Conservation (phyloP, 2,888 invertebrate genomes). For the Himalopsyche anomala region DNA sequence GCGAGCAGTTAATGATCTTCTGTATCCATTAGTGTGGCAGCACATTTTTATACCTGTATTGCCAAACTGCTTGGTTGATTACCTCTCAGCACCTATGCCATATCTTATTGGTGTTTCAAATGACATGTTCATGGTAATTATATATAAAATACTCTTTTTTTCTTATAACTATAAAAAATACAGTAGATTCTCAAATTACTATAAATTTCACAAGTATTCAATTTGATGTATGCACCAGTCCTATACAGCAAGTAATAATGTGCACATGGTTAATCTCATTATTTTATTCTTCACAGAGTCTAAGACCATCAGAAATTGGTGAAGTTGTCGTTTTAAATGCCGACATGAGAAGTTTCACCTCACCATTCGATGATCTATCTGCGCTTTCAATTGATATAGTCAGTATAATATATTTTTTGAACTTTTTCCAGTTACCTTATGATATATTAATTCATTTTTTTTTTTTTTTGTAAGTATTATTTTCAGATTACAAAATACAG, state of each 20-base stretch:
- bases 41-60: constrained; percentile 98
- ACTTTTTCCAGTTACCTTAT: too few species aligned
- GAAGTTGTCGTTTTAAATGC: constrained; percentile 97
- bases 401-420: constrained; percentile 67
- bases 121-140: constrained; percentile 84
- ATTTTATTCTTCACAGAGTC: constrained; percentile 77
- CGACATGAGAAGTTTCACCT: constrained; percentile 90
- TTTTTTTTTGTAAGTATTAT: too few species aligned
- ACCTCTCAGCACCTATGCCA: constrained; percentile 97
- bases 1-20: constrained; percentile 94
- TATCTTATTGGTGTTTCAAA: constrained; percentile 97
- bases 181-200: too few species aligned
- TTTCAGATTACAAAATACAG: too few species aligned
- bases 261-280: background rate
- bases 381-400: constrained; percentile 94
- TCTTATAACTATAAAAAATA: too few species aligned
- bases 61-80: constrained; percentile 92
- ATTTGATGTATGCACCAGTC: too few species aligned
- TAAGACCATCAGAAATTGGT: constrained; percentile 89
- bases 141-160: constrained; percentile 24
- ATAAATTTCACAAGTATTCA: too few species aligned
- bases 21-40: constrained; percentile 99
- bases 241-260: too few species aligned
- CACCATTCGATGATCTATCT: constrained; percentile 94
- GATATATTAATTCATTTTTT: too few species aligned